Conservation (phyloP, 2,113 vertebrate genomes). For the Fukomys damarensis region DNA sequence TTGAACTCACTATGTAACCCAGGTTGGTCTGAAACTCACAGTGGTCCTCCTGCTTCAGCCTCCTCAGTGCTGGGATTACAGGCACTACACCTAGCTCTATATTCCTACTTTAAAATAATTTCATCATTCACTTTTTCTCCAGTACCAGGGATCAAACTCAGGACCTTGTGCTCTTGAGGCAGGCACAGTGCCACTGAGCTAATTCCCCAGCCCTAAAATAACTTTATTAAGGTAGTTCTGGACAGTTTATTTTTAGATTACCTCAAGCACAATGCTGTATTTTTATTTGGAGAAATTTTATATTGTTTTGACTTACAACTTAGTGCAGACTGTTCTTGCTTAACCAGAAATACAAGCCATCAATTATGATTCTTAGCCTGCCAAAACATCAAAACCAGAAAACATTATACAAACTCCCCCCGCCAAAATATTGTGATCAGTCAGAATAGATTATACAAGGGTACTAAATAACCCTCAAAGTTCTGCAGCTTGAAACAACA, state of each 20-base stretch:
- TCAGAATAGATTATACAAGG: background rate
- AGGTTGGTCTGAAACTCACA: background rate
- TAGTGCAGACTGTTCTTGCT: background rate
- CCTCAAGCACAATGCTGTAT: background rate
- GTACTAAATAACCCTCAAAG: background rate
- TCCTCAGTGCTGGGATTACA: background rate
- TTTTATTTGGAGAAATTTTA: background rate
- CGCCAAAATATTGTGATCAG: background rate
- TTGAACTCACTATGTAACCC: background rate
- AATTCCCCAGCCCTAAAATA: too few relatives aligned
- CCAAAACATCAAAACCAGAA: background rate
- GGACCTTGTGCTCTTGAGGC: too few relatives aligned
- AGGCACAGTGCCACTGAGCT: too few relatives aligned
- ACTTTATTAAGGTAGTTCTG: too few relatives aligned
- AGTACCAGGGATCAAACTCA: too few relatives aligned
- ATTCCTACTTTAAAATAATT: background rate
- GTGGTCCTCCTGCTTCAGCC: background rate
- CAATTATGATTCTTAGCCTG: background rate
- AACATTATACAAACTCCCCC: background rate
- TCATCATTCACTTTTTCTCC: too few relatives aligned
- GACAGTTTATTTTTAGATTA: background rate
- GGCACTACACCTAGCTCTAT: too few relatives aligned
- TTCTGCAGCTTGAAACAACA: background rate
- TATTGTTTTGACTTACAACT: background rate
- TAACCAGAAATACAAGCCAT: background rate